Evolutionary conservation across 2,888 invertebrate species (phyloP).

Genomic region (Trichogramma evanescens): DNA sequence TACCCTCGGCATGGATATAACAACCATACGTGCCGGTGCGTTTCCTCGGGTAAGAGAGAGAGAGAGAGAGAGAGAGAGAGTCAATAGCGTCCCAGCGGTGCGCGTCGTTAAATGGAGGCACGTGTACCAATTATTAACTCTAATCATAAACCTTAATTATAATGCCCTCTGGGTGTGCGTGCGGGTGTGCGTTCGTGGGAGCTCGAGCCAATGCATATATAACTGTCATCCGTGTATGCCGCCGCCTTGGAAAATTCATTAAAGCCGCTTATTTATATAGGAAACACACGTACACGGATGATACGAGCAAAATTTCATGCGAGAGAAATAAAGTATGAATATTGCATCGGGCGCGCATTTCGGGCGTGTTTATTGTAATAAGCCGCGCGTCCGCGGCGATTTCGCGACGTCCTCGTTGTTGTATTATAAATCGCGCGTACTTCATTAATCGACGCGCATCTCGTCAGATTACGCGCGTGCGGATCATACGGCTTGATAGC

Average conservation of each 20-base stretch:
- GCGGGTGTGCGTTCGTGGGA: neutral
- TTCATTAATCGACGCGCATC: no score
- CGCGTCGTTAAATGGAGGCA: slow-evolving; percentile 31
- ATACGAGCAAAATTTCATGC: neutral
- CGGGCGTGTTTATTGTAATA: neutral
- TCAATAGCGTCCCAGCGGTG: slow-evolving; percentile 23
- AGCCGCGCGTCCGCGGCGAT: no score
- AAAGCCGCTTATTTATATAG: slow-evolving; percentile 32
- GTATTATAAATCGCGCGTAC: no score
- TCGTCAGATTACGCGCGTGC: no score
- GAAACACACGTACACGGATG: slow-evolving; percentile 25
- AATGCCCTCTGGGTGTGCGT: slow-evolving; percentile 31
- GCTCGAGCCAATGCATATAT: slow-evolving; percentile 15
- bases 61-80: neutral
- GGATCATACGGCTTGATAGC: no score
- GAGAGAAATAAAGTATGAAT: slow-evolving; percentile 19
- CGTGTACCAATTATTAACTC: slow-evolving; percentile 43
- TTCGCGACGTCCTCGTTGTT: neutral
- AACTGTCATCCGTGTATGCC: slow-evolving; percentile 23
- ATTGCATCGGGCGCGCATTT: neutral
- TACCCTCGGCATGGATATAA: no score
- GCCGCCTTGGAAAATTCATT: slow-evolving; percentile 31
- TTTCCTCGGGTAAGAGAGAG: no score
- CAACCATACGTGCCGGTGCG: no score
- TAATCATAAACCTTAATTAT: slow-evolving; percentile 43